phyloP scores from a whole-genome alignment of 2,113 vertebrate genomes.

The Crocuta crocuta region DNA sequence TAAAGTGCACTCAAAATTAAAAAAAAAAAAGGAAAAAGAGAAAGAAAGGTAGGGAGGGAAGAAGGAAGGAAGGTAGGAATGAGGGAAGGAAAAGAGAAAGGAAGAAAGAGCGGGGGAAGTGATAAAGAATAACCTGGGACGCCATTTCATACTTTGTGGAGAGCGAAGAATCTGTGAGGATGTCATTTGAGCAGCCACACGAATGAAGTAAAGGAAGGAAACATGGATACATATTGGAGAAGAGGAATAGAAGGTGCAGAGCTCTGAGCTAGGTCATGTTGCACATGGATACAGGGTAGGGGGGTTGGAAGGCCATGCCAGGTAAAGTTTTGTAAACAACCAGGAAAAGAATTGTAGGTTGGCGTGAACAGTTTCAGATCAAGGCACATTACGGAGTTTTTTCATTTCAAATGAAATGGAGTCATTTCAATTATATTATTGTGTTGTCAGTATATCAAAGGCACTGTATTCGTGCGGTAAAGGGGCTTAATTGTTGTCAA shows the following conservation, averaged over 20 bases:
- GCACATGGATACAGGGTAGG: no score
- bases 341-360: not conserved
- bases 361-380: not conserved
- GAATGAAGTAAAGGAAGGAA: not conserved
- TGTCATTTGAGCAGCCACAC: not conserved
- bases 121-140: accelerated
- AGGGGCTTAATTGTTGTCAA: not conserved
- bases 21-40: no score
- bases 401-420: not conserved
- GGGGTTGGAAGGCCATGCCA: not conserved
- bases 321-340: not conserved
- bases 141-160: accelerated
- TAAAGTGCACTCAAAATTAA: not conserved
- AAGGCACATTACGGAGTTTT: not conserved
- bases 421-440: not conserved
- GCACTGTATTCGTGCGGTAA: not conserved
- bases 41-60: no score
- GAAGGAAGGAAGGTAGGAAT: not conserved
- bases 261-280: not conserved
- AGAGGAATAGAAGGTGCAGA: not conserved
- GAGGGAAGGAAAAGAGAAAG: not conserved
- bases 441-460: not conserved
- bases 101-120: not conserved
- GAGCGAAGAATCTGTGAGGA: not conserved
- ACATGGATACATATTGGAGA: accelerated